Evolutionary conservation across 1,140 invertebrate species (phyloP), one percentile per base, ranked within the genome.

Genomic region (Nasonia longicornis): DNA sequence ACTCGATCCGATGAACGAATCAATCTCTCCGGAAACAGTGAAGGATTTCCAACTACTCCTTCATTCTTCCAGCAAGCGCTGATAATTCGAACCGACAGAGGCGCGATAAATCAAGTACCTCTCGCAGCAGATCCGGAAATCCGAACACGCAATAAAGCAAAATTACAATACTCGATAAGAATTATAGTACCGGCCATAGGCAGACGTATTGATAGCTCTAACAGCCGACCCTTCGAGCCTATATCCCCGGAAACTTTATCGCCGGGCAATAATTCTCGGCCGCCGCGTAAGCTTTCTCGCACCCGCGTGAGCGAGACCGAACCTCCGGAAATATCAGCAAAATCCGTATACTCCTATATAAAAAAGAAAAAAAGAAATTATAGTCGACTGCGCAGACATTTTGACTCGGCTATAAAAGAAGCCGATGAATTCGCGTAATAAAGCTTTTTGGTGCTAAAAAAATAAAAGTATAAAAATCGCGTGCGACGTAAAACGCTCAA

Each of bases 301-400:
- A 10, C 64, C 64, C 22, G 6, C 20, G 20, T 16, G 52, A 20
- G 14, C 1, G 22, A 67, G 64, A 29, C 11, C 12, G 26, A 67
- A 67, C 29, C 64, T 67, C 8, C 8, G 8, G 64, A 67, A 67
- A 67, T 67, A 67, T 67, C 64, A 67, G 64, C 20, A 31, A 67
- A 29, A 67, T 67, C 64, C 7, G 11, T n/a, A 67, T 26, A 31
- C 8, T 26, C 14, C 10, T 7, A n/a, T 20, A 66, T 12, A 67
- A 67, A 31, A 29, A 14, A n/a, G 1, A 1, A 7, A 20, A 16
- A 58, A 58, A 26, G 26, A n/a, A 58, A n/a, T 20, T 7, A 35
- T 35, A 42, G 38, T 7, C 31, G 31, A 42, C 3, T 58, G 12
- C 7, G 11, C 12, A 6, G 52, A n/a, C 16, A 7, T 58, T 58